Evolutionary conservation across 2,113 vertebrate species (phyloP), one percentile per base, ranked within the genome.

Genomic region (Bufo bufo): DNA sequence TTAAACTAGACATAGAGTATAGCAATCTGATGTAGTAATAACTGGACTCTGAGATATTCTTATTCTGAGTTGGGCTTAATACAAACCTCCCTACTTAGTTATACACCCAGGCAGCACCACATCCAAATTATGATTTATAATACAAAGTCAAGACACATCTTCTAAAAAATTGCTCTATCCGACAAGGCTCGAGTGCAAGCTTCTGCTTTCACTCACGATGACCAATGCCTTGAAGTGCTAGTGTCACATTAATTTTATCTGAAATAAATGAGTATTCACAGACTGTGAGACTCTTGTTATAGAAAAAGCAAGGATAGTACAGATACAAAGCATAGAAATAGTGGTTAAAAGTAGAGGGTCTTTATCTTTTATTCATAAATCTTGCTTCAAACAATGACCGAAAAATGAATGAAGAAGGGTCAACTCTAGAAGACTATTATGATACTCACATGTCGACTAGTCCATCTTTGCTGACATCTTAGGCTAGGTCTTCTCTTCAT

Each of bases 381-480:
- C 33, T 33, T 33, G 1, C 33, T 33, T 33, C 33, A 33, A 33
- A 33, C 0, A 33, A 33, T 23, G 11, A 50, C 4, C 0, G 59
- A 13, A 65, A 65, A 65, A 65, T 65, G 33, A 43, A 1, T 33
- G 43, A 33, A 65, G 61, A 65, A 20, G 6, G 20, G 20, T 65
- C 61, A 19, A n/a, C 19, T 20, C 75, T 5, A 33, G 23, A 23
- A 75, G 72, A 75, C 50, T 33, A 71, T 9, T 16, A 33, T 10
- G 43, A 49, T 93, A 93, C 90, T 91, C 43, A 87, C 78, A 82
- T 16, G 90, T 88, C 75, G 91, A 91, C 91, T 91, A 91, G 77
- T 94, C 93, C 90, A 87, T 92, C 63, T 10, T 88, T 90, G 91
- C 84, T 88, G 89, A 88, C 52, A 84, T 84, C 75, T 90, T 91